Conservation (phyloP, 2,113 vertebrate species). For the Tor tambroides region DNA sequence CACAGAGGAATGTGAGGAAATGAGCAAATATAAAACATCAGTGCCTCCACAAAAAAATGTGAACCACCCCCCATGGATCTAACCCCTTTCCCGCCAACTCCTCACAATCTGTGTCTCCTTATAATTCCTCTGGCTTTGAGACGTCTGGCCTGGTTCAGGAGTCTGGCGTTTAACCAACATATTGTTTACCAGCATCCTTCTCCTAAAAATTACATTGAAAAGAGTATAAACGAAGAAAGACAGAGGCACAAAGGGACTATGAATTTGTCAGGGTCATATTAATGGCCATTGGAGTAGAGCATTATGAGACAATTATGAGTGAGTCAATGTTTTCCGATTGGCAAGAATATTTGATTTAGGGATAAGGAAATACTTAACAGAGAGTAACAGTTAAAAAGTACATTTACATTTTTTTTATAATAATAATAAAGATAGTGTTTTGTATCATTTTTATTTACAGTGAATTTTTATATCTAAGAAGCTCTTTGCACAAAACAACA, state of each 20-base stretch:
- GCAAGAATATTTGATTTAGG: not conserved
- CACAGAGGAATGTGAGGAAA: constrained; percentile 76
- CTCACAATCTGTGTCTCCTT: constrained; percentile 60
- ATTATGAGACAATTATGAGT: constrained; percentile 16
- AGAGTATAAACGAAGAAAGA: constrained; percentile 51
- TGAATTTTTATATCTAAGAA: too few species aligned
- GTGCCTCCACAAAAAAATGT: constrained; percentile 66
- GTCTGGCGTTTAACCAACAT: constrained; percentile 60
- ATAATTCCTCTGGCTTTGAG: constrained; percentile 64
- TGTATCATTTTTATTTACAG: too few species aligned
- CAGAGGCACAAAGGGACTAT: not conserved
- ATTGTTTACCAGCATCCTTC: constrained; percentile 66
- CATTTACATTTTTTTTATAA: too few species aligned
- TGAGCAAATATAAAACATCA: constrained; percentile 79
- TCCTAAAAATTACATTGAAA: constrained; percentile 52
- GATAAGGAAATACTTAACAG: not conserved
- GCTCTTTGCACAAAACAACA: too few species aligned
- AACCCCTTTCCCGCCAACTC: constrained; percentile 59
- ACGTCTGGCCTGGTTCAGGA: constrained; percentile 57
- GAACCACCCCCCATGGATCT: constrained; percentile 68
- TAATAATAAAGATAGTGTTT: too few species aligned
- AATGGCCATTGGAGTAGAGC: too few species aligned
- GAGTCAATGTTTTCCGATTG: constrained; percentile 55
- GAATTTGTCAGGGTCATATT: not conserved
- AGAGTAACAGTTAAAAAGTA: too few species aligned